These are phyloP conservation scores for Chascanopsetta lugubris DNA, from an alignment of 2,113 vertebrate species.

Conservation along the genomic window DNA sequence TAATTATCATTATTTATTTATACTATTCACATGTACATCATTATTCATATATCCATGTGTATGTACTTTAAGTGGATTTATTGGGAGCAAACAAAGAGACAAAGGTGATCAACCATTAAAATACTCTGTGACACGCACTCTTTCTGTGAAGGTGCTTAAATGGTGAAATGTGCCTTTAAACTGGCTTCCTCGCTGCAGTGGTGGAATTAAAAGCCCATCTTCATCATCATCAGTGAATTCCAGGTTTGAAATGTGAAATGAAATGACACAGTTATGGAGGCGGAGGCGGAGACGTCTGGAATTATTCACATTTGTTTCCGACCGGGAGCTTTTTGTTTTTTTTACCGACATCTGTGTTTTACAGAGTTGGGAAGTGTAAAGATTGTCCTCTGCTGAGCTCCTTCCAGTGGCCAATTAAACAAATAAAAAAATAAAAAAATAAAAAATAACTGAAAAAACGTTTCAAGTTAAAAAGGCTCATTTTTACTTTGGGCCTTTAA, in stretches of 20 bases:
- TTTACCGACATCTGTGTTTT: slow-evolving; percentile 49
- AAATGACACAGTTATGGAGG: slow-evolving; percentile 22
- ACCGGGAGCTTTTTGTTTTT: slow-evolving; percentile 20
- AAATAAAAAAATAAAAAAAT: slow-evolving; percentile 20
- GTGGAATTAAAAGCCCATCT: slow-evolving; percentile 33
- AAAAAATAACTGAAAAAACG: too few relatives aligned
- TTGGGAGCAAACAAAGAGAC: too few relatives aligned
- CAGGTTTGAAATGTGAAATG: neutral
- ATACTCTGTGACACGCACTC: neutral
- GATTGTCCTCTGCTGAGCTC: slow-evolving; percentile 31
- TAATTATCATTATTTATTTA: too few relatives aligned
- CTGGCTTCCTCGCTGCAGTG: slow-evolving; percentile 14
- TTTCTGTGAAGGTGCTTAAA: neutral
- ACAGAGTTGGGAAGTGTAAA: slow-evolving; percentile 35
- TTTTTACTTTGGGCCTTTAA: neutral
- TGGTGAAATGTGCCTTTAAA: neutral
- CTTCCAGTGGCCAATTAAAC: slow-evolving; percentile 1
- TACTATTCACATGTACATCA: too few relatives aligned
- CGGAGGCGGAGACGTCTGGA: slow-evolving; percentile 7
- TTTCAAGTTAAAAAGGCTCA: slow-evolving; percentile 17
- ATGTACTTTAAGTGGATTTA: too few relatives aligned
- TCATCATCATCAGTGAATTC: slow-evolving; percentile 21
- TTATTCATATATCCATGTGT: neutral
- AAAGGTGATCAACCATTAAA: too few relatives aligned
- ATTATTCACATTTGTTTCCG: slow-evolving; percentile 29